These are phyloP conservation scores for Zaprionus tsacasi DNA, from an alignment of 1,140 invertebrate genomes.

Conservation along the genomic window DNA sequence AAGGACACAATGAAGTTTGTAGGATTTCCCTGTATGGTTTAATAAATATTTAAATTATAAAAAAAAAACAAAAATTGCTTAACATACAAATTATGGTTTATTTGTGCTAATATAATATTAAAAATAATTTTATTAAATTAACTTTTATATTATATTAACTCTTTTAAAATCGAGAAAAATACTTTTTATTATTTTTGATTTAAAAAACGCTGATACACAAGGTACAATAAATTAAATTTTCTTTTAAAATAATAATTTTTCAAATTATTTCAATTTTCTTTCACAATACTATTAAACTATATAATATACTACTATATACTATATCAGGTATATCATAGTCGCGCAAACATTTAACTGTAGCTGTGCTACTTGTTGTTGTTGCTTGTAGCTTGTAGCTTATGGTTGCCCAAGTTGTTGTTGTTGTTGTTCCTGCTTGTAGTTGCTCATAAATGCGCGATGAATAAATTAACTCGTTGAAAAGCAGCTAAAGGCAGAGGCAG, in stretches of 20 bases:
- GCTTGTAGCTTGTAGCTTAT: background rate
- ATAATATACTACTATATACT: no score
- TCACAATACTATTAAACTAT: conserved; percentile 85
- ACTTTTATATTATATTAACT: conserved; percentile 86
- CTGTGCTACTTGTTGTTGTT: conserved; percentile 16
- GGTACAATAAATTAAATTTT: conserved; percentile 86
- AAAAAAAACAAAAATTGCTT: no score
- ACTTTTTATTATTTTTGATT: conserved; percentile 84
- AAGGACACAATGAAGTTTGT: no score
- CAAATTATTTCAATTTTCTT: conserved; percentile 75
- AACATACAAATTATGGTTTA: no score
- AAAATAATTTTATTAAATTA: conserved; percentile 86
- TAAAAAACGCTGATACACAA: conserved; percentile 88
- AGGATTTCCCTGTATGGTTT: no score
- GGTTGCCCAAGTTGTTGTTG: conserved; percentile 18
- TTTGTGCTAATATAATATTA: conserved; percentile 86
- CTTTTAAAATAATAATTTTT: conserved; percentile 84
- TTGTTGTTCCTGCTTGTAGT: conserved; percentile 51
- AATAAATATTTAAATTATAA: no score
- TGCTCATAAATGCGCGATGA: conserved; percentile 81
- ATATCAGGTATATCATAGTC: no score
- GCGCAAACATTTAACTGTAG: background rate
- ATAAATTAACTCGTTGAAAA: conserved; percentile 78
- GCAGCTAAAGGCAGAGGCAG: conserved; percentile 37
- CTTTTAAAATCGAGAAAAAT: conserved; percentile 88